phyloP scores from a whole-genome alignment of 2,113 vertebrate species.

The Hippolais icterina region DNA sequence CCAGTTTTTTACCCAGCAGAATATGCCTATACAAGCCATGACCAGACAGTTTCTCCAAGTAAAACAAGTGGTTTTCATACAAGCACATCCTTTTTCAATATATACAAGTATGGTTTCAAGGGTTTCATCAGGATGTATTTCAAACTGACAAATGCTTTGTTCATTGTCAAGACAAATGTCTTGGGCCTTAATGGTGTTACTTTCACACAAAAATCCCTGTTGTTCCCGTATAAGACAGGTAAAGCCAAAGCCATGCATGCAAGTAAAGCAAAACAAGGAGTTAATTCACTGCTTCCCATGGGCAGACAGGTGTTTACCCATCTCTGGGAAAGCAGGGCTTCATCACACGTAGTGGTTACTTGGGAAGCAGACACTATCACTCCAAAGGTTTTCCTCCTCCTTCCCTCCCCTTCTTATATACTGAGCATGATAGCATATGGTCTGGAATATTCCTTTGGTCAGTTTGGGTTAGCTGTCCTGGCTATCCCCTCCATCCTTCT shows the following conservation, averaged over 20 bases:
- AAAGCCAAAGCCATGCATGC: not conserved
- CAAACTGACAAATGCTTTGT: not conserved
- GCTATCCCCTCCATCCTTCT: not conserved
- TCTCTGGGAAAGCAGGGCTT: too few species aligned
- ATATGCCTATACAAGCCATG: not conserved
- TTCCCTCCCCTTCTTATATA: not conserved
- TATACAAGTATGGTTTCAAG: not conserved
- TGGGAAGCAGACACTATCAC: not conserved
- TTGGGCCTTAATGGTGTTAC: not conserved
- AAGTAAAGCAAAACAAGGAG: not conserved
- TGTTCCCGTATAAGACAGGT: not conserved
- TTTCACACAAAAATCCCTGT: not conserved
- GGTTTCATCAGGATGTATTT: not conserved
- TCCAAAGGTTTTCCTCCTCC: not conserved
- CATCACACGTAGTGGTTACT: not conserved
- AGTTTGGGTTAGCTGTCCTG: not conserved
- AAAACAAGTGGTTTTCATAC: not conserved
- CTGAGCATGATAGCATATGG: not conserved
- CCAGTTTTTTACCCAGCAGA: not conserved
- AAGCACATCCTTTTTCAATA: not conserved
- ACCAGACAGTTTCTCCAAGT: not conserved
- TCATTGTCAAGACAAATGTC: not conserved
- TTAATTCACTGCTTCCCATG: too few species aligned
- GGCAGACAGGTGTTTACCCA: too few species aligned
- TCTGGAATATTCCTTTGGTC: not conserved